Evolutionary conservation across 2,797 vertebrate species (phyloP), one percentile per base, ranked within the genome.

Genomic region (Danionella dracula): DNA sequence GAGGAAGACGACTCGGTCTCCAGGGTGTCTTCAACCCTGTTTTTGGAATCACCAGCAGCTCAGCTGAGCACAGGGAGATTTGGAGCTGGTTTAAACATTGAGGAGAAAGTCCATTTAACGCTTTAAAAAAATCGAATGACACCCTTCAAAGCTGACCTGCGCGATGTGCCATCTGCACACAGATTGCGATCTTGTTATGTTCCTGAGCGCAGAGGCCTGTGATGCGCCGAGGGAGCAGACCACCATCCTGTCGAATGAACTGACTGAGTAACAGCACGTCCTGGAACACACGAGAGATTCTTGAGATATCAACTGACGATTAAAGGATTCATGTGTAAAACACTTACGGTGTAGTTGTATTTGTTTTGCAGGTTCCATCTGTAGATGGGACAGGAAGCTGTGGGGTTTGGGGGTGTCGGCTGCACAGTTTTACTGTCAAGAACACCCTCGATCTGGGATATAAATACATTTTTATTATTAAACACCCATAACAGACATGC

Each of bases 121-220:
- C n/a, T n/a, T n/a, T n/a, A n/a, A n/a, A n/a, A 3, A 15, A 54
- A 20, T 1, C 13, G 12, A 32, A 15, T 3, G 32, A 20, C 32
- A 37, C 2, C 15, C 16, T 17, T 20, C 15, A 34, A 46, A 60
- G 9, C 12, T 46, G 4, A 98, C 97, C 96, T 89, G 93, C 93
- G 78, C 95, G 88, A 57, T 96, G 96, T 58, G 97, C 96, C 96
- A 99, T 99, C 84, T 96, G 89, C 68, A 99, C 94, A 74, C 97
- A 99, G 12, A 87, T 76, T 16, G 82, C 76, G 7, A 99, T 83
- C 79, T 98, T 99, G 55, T 15, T 83, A 78, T 99, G 97, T 65
- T 99, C 96, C 67, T 94, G 88, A 8, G 8, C 4, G 76, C 96
- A 99, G n/a, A 99, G 90, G 45, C 96, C 93, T 0, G 96, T 97